Conservation (phyloP, 2,888 invertebrate species). For the Pseudococcus viburni region DNA sequence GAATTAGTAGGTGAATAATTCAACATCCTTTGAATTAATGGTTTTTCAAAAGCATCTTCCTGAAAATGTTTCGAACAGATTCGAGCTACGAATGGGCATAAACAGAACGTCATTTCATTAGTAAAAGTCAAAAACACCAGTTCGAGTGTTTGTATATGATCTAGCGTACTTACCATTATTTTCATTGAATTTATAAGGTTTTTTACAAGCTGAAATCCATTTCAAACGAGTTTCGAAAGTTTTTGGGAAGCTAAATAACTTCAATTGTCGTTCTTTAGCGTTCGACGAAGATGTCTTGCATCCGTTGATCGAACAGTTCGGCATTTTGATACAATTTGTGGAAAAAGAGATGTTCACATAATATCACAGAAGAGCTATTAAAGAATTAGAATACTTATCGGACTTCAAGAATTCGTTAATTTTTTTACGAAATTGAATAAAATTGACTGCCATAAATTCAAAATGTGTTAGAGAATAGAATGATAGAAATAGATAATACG, state of each 20-base stretch:
- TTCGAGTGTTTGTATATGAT: not conserved
- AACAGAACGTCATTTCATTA: not conserved
- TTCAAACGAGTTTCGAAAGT: not conserved
- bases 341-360: not conserved
- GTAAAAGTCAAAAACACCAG: not conserved
- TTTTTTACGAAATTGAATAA: not conserved
- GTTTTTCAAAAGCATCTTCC: slow-evolving; percentile 23
- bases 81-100: not conserved
- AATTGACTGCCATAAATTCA: not conserved
- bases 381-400: not conserved
- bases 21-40: slow-evolving; percentile 23
- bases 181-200: slow-evolving; percentile 31
- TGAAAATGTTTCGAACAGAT: slow-evolving; percentile 38
- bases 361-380: not conserved
- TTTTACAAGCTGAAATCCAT: slow-evolving; percentile 38
- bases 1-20: slow-evolving; percentile 32
- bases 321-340: not conserved
- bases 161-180: slow-evolving; percentile 1
- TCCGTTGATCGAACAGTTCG: slow-evolving; percentile 11
- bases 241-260: slow-evolving; percentile 7
- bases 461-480: too few species aligned
- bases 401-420: not conserved
- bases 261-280: slow-evolving; percentile 35
- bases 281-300: slow-evolving; percentile 26
- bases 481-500: too few species aligned